Conservation (phyloP, 2,888 invertebrate genomes). For the Ceratothoa steindachneri region DNA sequence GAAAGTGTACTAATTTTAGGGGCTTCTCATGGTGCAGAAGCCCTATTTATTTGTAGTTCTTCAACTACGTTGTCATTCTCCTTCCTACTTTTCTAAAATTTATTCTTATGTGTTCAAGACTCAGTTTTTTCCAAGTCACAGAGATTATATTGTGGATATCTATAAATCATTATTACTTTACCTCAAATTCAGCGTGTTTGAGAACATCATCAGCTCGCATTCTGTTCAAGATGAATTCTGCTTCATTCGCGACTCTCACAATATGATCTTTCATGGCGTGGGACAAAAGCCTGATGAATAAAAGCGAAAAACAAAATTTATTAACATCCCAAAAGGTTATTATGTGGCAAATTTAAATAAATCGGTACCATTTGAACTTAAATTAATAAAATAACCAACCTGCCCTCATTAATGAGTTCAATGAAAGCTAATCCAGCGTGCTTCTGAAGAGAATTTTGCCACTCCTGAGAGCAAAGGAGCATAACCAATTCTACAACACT, state of each 20-base stretch:
- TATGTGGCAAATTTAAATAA: too few species aligned
- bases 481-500: slow-evolving; percentile 98
- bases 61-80: too few species aligned
- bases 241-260: slow-evolving; percentile 97
- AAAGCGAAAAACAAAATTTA: not conserved
- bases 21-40: too few species aligned
- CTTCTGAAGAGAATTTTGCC: slow-evolving; percentile 99
- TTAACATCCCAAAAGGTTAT: too few species aligned
- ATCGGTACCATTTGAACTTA: too few species aligned
- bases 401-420: slow-evolving; percentile 97
- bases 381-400: too few species aligned
- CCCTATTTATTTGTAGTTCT: too few species aligned
- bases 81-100: too few species aligned
- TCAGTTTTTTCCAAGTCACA: too few species aligned
- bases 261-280: slow-evolving; percentile 99
- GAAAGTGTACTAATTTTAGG: too few species aligned
- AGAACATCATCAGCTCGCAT: slow-evolving; percentile 98
- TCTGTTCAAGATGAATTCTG: slow-evolving; percentile 96
- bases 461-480: slow-evolving; percentile 98
- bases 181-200: slow-evolving; percentile 64
- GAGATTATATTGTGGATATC: too few species aligned
- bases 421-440: slow-evolving; percentile 99
- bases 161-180: slow-evolving; percentile 29
- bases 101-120: too few species aligned
- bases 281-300: slow-evolving; percentile 71